Evolutionary conservation across 1,140 invertebrate species (phyloP).

Genomic region (Heliconius hewitsoni): DNA sequence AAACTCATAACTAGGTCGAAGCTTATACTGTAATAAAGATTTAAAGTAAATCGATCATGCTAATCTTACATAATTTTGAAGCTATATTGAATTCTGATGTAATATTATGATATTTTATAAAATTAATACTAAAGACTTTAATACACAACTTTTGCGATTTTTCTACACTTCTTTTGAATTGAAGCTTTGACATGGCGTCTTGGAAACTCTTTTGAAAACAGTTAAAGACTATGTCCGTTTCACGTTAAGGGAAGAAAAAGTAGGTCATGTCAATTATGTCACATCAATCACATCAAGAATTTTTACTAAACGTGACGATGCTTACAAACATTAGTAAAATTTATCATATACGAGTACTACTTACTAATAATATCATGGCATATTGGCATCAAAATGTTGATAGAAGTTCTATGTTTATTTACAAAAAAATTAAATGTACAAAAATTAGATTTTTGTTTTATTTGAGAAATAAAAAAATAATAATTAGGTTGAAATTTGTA

Average conservation of each 20-base stretch:
- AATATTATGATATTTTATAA: neutral
- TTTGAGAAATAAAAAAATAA: too few species aligned
- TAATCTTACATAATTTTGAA: neutral
- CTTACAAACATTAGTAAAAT: neutral
- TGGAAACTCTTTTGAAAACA: neutral
- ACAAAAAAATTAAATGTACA: too few species aligned
- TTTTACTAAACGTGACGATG: neutral
- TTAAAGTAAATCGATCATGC: neutral
- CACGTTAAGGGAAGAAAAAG: neutral
- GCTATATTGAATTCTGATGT: neutral
- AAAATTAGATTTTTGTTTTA: too few species aligned
- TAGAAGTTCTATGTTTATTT: neutral
- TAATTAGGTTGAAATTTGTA: too few species aligned
- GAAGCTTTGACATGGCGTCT: neutral
- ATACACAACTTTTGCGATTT: too few species aligned
- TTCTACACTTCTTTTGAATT: neutral
- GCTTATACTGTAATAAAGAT: neutral
- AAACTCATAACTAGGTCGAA: neutral
- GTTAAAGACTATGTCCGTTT: neutral
- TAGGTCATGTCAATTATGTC: neutral
- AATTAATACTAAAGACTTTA: too few species aligned
- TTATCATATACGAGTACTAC: neutral
- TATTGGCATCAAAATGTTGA: too few species aligned
- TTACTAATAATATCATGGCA: neutral
- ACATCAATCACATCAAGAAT: neutral